Evolutionary conservation across 2,797 vertebrate species (phyloP), one percentile per base, ranked within the genome.

Genomic region (Apogon hyalosoma): DNA sequence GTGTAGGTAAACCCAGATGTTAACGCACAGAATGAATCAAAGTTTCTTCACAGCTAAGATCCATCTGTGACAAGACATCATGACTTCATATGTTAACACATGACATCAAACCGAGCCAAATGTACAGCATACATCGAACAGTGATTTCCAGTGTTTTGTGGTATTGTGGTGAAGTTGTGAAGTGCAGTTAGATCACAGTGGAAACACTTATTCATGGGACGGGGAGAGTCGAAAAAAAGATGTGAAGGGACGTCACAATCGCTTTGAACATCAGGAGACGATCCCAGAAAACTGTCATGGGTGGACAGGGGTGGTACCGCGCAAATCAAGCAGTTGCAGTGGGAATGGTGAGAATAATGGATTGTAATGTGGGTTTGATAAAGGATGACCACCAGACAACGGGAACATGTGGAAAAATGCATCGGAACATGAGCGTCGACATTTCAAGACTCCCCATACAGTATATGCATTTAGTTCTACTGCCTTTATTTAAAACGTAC

Each of bases 191-290:
- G 67, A 62, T 82, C 74, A 75, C 66, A 53, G 55, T 78, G 82
- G 87, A 87, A 89, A 88, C 66, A 73, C 31, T 77, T 70, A 63
- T 61, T 83, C 81, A 77, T 21, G 15, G 36, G 7, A 60, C 52
- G 49, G 49, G 19, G 50, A 59, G 59, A 55, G 63, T 69, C 67
- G 3, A 36, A 36, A 36, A 66, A 19, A 38, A 66, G 63, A 51
- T 68, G 47, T 24, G 50, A 71, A 21, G 69, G 55, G 68, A 84
- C 11, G 67, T 74, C 76, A 65, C 59, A 58, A 42, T 70, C 46
- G 14, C 1, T 36, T 24, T 16, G 54, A 66, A 57, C 50, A 46
- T 49, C 15, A 1, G 60, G 41, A 72, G 52, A 55, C 3, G 4
- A 75, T 73, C 79, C 66, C 60, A 71, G 53, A 66, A 57, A 63